phyloP scores from a whole-genome alignment of 2,797 vertebrate species.

The Meriones psammophilus region DNA sequence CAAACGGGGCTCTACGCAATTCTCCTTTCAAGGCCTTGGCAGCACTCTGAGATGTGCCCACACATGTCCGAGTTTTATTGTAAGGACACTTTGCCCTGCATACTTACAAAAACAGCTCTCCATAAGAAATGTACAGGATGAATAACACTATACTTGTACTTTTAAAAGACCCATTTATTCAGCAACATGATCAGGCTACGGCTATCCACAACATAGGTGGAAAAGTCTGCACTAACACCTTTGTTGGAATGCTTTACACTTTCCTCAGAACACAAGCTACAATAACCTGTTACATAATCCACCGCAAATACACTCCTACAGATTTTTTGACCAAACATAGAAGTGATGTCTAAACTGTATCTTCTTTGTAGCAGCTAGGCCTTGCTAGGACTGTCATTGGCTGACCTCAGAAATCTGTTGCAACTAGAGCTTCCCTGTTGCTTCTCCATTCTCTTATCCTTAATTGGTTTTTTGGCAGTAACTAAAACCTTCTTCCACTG shows the following conservation, averaged over 20 bases:
- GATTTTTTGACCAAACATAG: not conserved
- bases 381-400: not conserved
- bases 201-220: not conserved
- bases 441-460: not conserved
- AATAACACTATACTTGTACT: not conserved
- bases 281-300: no score
- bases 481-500: not conserved
- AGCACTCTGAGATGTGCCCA: not conserved
- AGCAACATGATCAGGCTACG: not conserved
- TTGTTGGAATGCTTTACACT: not conserved
- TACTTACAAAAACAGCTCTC: not conserved
- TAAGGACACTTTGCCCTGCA: not conserved
- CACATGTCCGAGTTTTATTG: not conserved
- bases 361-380: not conserved
- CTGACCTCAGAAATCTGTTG: not conserved
- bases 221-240: not conserved
- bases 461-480: not conserved
- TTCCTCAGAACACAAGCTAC: not conserved
- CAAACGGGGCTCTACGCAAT: not conserved
- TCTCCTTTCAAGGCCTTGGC: not conserved
- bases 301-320: not conserved
- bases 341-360: not conserved
- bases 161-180: not conserved
- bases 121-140: not conserved
- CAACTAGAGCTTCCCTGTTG: not conserved